A percentile compares a stretch with the other conserved stretches of the same genome.
Evolutionary conservation across 2,888 invertebrate genomes (phyloP).

Genomic region (Ametastegia equiseti): DNA sequence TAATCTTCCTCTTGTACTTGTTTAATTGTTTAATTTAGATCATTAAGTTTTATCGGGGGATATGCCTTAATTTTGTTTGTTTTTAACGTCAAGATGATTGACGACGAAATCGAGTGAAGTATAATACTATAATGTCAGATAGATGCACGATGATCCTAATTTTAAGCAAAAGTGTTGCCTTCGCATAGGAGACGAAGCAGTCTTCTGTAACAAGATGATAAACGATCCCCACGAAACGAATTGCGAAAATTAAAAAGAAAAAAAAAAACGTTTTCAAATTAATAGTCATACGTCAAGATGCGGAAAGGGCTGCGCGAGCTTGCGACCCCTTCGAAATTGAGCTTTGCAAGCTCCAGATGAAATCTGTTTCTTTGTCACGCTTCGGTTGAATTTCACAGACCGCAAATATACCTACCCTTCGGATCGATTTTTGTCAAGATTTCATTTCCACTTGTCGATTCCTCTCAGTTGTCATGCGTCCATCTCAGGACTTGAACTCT

Average conservation of each 20-base stretch:
- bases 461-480: background rate
- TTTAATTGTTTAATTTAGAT: background rate
- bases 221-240: background rate
- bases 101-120: background rate
- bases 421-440: background rate
- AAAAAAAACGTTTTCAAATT: background rate
- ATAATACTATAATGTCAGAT: too few species aligned
- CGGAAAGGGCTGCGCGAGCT: background rate
- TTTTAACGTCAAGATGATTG: background rate
- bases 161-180: background rate
- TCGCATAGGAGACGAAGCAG: background rate
- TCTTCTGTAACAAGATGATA: background rate
- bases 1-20: background rate
- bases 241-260: background rate
- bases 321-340: background rate
- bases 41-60: background rate
- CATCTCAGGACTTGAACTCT: background rate
- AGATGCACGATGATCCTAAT: background rate
- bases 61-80: background rate
- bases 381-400: too few species aligned
- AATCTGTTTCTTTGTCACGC: background rate
- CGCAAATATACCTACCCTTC: background rate
- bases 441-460: background rate
- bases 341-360: background rate
- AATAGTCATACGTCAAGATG: background rate